Conservation (phyloP, 2,888 invertebrate species). For the Cacoxenus indagator region DNA sequence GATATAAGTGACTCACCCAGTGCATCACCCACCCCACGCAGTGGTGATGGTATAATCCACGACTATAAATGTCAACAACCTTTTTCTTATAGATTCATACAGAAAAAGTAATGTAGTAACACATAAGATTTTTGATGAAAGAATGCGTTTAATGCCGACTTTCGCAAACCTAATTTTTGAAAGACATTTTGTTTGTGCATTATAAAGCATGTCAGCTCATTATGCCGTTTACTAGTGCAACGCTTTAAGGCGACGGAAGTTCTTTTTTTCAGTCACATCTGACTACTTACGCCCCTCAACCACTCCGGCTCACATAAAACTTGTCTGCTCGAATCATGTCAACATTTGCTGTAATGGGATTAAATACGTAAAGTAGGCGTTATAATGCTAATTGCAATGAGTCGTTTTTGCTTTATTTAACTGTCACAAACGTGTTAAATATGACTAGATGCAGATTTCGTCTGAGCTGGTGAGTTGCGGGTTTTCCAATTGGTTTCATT, state of each 20-base stretch:
- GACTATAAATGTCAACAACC: background rate
- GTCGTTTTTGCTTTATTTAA: background rate
- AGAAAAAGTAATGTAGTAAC: constrained; percentile 14
- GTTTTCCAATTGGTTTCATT: background rate
- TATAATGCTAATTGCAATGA: constrained; percentile 51
- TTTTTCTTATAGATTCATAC: background rate
- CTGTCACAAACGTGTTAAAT: constrained; percentile 8
- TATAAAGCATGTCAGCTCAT: constrained; percentile 55
- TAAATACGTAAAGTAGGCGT: constrained; percentile 46
- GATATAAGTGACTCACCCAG: background rate
- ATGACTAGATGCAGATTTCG: background rate
- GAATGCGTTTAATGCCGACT: background rate
- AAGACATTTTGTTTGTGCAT: background rate
- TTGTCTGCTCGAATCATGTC: constrained; percentile 36
- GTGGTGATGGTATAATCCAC: constrained; percentile 56
- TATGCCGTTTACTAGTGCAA: constrained; percentile 34
- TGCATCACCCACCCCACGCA: constrained; percentile 9
- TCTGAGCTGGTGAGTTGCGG: background rate
- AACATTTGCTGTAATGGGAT: constrained; percentile 36
- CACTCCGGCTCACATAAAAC: background rate
- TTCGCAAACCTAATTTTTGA: background rate
- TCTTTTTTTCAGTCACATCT: background rate
- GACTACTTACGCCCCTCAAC: background rate
- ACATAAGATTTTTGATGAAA: background rate
- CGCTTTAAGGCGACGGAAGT: constrained; percentile 8